Percentiles rank a stretch among this genome's conserved stretches.
These are phyloP conservation scores for Nycteola revayana DNA, from an alignment of 2,888 invertebrate genomes.

Conservation along the genomic window DNA sequence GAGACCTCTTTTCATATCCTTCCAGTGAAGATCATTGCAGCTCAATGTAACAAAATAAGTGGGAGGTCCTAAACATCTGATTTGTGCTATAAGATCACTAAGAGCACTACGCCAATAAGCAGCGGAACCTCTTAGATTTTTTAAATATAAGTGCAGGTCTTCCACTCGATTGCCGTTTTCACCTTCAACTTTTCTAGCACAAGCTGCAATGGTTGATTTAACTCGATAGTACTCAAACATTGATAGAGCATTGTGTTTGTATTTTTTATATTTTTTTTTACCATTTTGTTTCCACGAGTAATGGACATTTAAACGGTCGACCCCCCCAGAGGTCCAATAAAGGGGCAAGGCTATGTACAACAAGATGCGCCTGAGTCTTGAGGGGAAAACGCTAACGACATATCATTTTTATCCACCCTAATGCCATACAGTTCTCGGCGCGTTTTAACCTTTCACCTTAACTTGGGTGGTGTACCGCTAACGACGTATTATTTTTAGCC, in stretches of 20 bases:
- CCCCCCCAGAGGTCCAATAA: too few species aligned
- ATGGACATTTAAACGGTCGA: too few species aligned
- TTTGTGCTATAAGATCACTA: not conserved
- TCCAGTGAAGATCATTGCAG: constrained; percentile 4
- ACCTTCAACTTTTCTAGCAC: not conserved
- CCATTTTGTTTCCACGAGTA: too few species aligned
- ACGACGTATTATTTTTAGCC: too few species aligned
- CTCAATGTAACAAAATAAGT: constrained; percentile 1
- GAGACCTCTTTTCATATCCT: not conserved
- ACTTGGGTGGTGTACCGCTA: too few species aligned
- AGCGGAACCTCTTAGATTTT: not conserved
- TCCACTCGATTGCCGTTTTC: not conserved
- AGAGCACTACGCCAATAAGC: constrained; percentile 1
- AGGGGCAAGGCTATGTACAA: too few species aligned
- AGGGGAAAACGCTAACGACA: too few species aligned
- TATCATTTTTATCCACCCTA: too few species aligned
- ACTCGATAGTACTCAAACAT: not conserved
- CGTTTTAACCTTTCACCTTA: too few species aligned
- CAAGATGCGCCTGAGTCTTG: too few species aligned
- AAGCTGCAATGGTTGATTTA: not conserved
- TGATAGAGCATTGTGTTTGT: constrained; percentile 1
- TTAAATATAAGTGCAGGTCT: not conserved
- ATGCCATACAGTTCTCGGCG: too few species aligned
- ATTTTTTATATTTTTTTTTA: too few species aligned
- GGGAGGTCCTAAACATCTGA: constrained; percentile 2